A percentile compares a stretch with the other conserved stretches of the same genome.
Conservation (phyloP, 2,797 vertebrate species). For the Tachyglossus aculeatus region DNA sequence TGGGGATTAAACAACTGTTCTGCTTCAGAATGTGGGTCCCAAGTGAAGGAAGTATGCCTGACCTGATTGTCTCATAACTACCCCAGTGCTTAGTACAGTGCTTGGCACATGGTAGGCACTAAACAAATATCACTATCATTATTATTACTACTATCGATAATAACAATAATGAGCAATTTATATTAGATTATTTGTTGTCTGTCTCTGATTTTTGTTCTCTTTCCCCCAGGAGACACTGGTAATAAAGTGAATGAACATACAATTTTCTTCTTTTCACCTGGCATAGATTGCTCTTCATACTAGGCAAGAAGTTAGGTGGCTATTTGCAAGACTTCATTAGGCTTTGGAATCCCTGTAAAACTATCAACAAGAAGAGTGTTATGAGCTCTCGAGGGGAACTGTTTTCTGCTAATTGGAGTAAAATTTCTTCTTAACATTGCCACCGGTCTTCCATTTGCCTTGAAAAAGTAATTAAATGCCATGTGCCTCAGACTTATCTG, state of each 20-base stretch:
- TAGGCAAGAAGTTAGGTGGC: background rate
- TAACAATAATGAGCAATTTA: no score
- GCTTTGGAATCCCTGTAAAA: no score
- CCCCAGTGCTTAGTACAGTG: no score
- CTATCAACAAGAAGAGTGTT: no score
- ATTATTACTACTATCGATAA: background rate
- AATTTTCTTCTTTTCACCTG: background rate
- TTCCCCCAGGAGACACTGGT: background rate
- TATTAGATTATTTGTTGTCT: no score
- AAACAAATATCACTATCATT: background rate
- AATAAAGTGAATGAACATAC: background rate
- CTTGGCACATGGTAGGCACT: no score
- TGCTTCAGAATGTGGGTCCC: no score
- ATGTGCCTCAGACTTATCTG: background rate
- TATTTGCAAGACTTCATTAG: background rate
- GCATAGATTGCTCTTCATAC: conserved; percentile 14
- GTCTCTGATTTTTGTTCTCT: no score
- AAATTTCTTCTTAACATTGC: background rate
- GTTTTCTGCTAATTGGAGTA: background rate
- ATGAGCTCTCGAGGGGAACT: background rate
- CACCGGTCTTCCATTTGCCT: background rate
- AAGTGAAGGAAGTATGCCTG: no score
- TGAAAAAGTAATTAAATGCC: background rate
- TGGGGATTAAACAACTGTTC: no score
- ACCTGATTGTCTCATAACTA: no score